phyloP scores from a whole-genome alignment of 2,113 vertebrate species.

The Solea senegalensis region DNA sequence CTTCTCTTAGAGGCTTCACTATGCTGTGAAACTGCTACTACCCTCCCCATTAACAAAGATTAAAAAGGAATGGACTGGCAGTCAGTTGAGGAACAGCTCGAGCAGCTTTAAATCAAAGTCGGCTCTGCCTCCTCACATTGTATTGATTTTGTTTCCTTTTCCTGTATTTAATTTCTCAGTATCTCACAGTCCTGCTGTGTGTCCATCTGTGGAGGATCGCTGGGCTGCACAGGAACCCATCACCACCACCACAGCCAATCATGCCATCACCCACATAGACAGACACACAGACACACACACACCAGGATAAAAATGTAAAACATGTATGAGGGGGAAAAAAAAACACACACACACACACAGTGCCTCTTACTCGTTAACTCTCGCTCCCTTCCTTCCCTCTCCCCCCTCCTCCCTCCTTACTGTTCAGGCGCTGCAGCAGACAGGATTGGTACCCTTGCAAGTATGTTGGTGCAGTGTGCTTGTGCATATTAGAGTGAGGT shows the following conservation, averaged over 20 bases:
- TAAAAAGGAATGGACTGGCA: constrained; percentile 57
- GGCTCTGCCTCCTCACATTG: constrained; percentile 57
- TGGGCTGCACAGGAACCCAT: constrained; percentile 44
- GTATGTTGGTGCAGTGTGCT: constrained; percentile 73
- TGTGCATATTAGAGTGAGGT: constrained; percentile 48
- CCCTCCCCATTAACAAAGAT: constrained; percentile 39
- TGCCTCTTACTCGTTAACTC: constrained; percentile 53
- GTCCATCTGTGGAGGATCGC: constrained; percentile 62
- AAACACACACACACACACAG: not conserved
- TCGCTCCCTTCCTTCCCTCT: constrained; percentile 9
- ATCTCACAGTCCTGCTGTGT: constrained; percentile 62
- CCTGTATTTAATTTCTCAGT: constrained; percentile 70
- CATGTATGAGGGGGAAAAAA: constrained; percentile 60
- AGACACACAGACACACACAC: constrained; percentile 22
- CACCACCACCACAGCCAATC: constrained; percentile 52
- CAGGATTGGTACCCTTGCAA: constrained; percentile 54
- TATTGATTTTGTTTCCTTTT: constrained; percentile 71
- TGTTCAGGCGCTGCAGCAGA: constrained; percentile 71
- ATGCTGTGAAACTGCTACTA: constrained; percentile 42
- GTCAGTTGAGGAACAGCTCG: constrained; percentile 50
- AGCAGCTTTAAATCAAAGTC: constrained; percentile 66
- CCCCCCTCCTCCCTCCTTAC: constrained; percentile 46
- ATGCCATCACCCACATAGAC: constrained; percentile 18
- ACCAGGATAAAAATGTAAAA: constrained; percentile 55
- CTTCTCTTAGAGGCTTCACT: constrained; percentile 15